phyloP scores from a whole-genome alignment of 1,140 invertebrate genomes.

The Mizuhopecten yessoensis region DNA sequence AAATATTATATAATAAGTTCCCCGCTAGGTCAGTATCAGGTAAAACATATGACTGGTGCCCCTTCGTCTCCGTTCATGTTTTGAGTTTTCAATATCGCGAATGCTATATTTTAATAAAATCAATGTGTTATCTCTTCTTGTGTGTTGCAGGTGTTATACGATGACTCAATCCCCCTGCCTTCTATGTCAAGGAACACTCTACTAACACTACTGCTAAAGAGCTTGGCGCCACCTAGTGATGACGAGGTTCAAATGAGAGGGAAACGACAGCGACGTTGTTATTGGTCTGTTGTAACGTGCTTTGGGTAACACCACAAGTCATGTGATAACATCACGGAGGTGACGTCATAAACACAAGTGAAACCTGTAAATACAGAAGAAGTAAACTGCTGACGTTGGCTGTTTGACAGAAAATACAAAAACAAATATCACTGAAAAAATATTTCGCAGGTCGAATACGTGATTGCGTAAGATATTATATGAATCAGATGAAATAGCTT shows the following conservation, averaged over 20 bases:
- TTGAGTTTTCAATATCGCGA: no score
- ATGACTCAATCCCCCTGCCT: background rate
- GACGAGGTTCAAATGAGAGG: background rate
- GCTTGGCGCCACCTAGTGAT: background rate
- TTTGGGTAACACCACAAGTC: background rate
- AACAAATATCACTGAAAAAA: no score
- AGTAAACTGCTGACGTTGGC: background rate
- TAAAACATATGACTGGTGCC: no score
- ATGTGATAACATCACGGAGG: no score
- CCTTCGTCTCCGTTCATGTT: no score
- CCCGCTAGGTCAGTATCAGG: no score
- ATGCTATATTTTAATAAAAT: no score
- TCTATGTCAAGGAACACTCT: background rate
- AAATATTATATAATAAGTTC: no score
- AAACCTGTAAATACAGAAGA: background rate
- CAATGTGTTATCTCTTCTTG: no score
- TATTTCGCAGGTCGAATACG: no score
- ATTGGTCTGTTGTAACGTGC: background rate
- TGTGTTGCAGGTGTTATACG: constrained; percentile 4
- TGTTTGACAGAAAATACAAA: background rate
- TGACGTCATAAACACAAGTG: background rate
- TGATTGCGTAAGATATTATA: no score
- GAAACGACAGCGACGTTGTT: background rate
- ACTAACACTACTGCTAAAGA: background rate
- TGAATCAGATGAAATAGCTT: no score